Base-by-base conservation (phyloP, 2,113 vertebrate genomes). In the Oreochromis niloticus region DNA sequence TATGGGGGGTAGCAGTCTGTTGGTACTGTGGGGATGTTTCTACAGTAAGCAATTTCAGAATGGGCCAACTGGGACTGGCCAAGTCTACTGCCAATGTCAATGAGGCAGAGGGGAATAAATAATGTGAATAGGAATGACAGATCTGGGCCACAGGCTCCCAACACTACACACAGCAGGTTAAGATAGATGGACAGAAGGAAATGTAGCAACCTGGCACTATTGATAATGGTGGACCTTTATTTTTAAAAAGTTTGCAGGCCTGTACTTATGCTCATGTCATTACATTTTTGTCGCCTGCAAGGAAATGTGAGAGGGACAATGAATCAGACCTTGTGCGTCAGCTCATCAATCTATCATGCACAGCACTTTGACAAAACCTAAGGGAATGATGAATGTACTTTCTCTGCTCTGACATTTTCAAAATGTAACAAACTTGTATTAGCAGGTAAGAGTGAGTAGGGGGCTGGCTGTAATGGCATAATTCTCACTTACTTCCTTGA, bases 21-120 rank as follows among this genome's bases (percentile, higher is more conserved):
- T 89, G 87, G 90, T 88, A 91, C 89, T 87, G 88, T 82, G 88
- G 79, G 68, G 61, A 86, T 89, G 84, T 93, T 90, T 93, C 90
- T 92, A 88, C 63, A 85, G 88, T 92, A 95, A 94, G 91, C 93
- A 95, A 84, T 92, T 92, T 90, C 52, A 71, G 79, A 91, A 91
- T 91, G 82, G 88, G 83, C 91, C 94, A 94, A 88, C 92, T 94
- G 93, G 92, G 91, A 92, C 84, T 39, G 80, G 78, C 81, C 88
- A 86, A 86, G 85, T 92, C 85, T 85, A 87, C 80, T 92, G 87
- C 92, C 92, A 92, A 91, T 90, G 93, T 82, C 85, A 92, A 91
- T 85, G 88, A 92, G 89, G 89, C 89, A 91, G 88, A 89, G 81
- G 86, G 86, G 88, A 88, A 83, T 86, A 90, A 79, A 82, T 87